These are phyloP conservation scores for Drosophila neocordata DNA, from an alignment of 1,140 invertebrate species.

Conservation along the genomic window DNA sequence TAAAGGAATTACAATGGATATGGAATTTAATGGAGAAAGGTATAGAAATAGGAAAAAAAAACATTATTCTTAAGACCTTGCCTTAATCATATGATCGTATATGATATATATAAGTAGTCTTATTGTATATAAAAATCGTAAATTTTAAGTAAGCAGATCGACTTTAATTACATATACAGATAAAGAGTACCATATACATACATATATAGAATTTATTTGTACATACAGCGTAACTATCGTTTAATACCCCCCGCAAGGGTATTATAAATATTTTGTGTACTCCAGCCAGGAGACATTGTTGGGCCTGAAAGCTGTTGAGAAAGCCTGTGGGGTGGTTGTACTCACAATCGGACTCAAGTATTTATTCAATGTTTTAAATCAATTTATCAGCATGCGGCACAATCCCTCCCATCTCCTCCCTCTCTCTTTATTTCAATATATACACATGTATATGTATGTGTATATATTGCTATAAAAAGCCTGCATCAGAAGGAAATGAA, in stretches of 20 bases:
- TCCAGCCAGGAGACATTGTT: background rate
- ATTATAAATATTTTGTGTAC: constrained; percentile 13
- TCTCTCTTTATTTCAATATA: background rate
- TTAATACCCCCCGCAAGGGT: background rate
- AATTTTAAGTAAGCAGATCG: no score
- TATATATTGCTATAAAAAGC: constrained; percentile 3
- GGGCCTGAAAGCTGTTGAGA: background rate
- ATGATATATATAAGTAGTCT: no score
- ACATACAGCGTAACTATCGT: no score
- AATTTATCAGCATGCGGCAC: constrained; percentile 60
- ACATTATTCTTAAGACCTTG: no score
- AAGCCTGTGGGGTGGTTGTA: background rate
- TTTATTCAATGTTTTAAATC: constrained; percentile 68
- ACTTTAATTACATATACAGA: no score
- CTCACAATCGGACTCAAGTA: constrained; percentile 27
- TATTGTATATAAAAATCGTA: no score
- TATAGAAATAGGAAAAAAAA: no score
- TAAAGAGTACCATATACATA: no score
- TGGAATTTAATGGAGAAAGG: no score
- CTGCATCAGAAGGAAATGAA: constrained; percentile 2
- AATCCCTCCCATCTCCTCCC: background rate
- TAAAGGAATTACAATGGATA: no score
- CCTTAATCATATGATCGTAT: no score
- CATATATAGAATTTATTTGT: no score
- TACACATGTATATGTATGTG: background rate